Percentiles rank a stretch among this genome's conserved stretches.
These are phyloP conservation scores for Spheniscus humboldti DNA, from an alignment of 2,797 vertebrate species.

Conservation along the genomic window DNA sequence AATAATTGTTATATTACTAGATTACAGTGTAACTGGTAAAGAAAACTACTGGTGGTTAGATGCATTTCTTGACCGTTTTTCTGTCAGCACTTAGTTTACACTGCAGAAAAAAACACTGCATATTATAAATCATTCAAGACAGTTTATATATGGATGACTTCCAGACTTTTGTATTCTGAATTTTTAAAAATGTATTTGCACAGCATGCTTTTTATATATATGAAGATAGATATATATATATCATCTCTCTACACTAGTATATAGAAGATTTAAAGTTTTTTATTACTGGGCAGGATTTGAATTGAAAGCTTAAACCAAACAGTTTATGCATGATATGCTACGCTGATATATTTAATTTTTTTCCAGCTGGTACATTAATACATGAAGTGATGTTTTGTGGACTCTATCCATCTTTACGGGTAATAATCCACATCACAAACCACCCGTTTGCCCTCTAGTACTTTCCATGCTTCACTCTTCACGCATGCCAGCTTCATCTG, in stretches of 20 bases:
- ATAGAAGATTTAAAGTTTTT: neutral
- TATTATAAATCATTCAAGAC: neutral
- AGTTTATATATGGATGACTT: neutral
- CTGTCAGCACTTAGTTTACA: neutral
- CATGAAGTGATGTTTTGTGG: slow-evolving; percentile 35
- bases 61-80: neutral
- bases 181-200: neutral
- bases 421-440: slow-evolving; percentile 56
- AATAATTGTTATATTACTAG: neutral
- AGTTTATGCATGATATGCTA: neutral
- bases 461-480: slow-evolving; percentile 4
- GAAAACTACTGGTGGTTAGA: neutral
- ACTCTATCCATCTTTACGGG: slow-evolving; percentile 22
- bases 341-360: neutral
- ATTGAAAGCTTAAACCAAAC: neutral
- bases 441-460: slow-evolving; percentile 25
- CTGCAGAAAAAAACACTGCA: neutral
- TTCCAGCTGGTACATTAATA: neutral
- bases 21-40: neutral
- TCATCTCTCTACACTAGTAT: neutral
- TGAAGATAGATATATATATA: neutral
- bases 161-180: neutral
- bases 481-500: slow-evolving; percentile 36
- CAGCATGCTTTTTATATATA: neutral
- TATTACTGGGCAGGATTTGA: neutral